Conservation (phyloP, 2,888 invertebrate genomes). For the Pecten maximus region DNA sequence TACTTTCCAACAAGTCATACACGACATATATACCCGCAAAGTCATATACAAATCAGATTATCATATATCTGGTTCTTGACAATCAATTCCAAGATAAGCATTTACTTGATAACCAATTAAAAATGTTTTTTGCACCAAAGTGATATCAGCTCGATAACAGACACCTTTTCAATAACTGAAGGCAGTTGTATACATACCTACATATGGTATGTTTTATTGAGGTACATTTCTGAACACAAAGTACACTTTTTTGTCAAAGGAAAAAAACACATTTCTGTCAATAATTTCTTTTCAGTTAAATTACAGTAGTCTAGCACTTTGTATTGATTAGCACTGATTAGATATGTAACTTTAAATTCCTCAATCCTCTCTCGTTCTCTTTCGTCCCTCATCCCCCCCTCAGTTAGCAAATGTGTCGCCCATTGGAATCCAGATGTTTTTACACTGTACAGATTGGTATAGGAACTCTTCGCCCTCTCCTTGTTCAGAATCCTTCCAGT, state of each 20-base stretch:
- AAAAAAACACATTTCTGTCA: background rate
- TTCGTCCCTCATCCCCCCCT: background rate
- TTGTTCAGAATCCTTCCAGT: slow-evolving; percentile 78
- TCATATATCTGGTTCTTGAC: background rate
- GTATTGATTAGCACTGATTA: background rate
- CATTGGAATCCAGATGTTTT: slow-evolving; percentile 83
- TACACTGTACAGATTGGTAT: slow-evolving; percentile 81
- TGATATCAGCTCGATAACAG: background rate
- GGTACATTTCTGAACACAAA: background rate
- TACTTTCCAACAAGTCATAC: background rate
- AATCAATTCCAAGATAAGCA: background rate
- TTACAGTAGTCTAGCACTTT: background rate
- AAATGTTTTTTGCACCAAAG: background rate
- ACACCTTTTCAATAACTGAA: background rate
- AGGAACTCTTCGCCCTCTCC: slow-evolving; percentile 82
- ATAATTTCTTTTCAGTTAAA: background rate
- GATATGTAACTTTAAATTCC: background rate
- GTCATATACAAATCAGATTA: background rate
- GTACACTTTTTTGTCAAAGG: background rate
- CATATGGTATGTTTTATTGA: background rate
- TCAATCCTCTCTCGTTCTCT: background rate
- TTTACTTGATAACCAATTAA: background rate
- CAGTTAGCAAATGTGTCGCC: slow-evolving; percentile 83
- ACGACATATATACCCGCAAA: background rate
- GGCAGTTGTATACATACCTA: background rate